A percentile compares a stretch with the other conserved stretches of the same genome.
Evolutionary conservation across 2,888 invertebrate species (phyloP).

Genomic region (Neoitamus cyanurus): DNA sequence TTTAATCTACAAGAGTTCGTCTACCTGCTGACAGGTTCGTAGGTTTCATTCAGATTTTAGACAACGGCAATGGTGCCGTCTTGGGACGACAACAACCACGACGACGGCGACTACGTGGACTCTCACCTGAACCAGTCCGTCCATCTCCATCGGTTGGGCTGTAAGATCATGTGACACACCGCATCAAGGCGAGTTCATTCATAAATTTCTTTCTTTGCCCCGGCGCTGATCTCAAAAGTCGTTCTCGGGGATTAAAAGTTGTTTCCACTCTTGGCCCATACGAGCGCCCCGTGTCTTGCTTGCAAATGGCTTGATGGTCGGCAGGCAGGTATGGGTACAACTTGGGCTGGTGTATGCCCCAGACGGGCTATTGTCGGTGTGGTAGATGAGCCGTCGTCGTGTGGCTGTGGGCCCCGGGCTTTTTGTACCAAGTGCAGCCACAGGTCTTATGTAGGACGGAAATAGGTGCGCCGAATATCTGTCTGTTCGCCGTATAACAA

Average conservation of each 20-base stretch:
- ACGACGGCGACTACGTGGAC: conserved; percentile 24
- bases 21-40: conserved; percentile 39
- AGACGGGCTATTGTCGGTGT: not conserved
- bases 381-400: conserved; percentile 12
- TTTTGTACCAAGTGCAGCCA: not conserved
- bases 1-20: conserved; percentile 31
- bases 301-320: not conserved
- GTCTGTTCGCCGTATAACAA: conserved; percentile 29
- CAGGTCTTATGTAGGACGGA: conserved; percentile 46
- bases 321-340: not conserved
- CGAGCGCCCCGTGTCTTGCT: not conserved
- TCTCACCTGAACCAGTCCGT: conserved; percentile 37
- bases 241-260: conserved; percentile 29
- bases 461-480: conserved; percentile 50
- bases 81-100: not conserved
- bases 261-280: conserved; percentile 2
- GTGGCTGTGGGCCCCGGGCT: not conserved
- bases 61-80: not conserved
- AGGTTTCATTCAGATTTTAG: conserved; percentile 38
- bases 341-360: not conserved
- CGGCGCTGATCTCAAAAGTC: conserved; percentile 28
- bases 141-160: not conserved
- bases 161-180: conserved; percentile 33
- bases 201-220: conserved; percentile 36
- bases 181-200: conserved; percentile 41